Conservation (phyloP, 2,888 invertebrate species). For the Boloria selene region DNA sequence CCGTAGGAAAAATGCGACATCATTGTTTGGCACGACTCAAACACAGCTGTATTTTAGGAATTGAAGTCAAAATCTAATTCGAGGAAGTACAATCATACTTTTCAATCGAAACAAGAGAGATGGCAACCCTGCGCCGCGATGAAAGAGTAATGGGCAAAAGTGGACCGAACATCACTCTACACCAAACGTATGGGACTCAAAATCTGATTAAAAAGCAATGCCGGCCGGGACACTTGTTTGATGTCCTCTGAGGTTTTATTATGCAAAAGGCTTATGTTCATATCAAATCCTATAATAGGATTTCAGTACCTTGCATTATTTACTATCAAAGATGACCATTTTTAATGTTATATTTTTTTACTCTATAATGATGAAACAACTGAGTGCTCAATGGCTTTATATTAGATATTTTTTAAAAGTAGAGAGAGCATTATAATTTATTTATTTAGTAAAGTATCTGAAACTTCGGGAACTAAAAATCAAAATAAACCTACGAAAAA, state of each 20-base stretch:
- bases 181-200: conserved; percentile 37
- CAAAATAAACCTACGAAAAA: too few relatives aligned
- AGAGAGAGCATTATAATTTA: too few relatives aligned
- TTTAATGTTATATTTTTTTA: too few relatives aligned
- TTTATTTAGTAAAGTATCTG: too few relatives aligned
- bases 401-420: too few relatives aligned
- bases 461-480: too few relatives aligned
- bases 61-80: conserved; percentile 3
- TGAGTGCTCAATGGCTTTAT: too few relatives aligned
- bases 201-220: conserved; percentile 39
- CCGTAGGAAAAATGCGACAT: background rate
- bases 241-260: conserved; percentile 23
- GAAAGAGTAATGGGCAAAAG: conserved; percentile 38
- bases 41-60: background rate
- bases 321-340: background rate
- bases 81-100: background rate
- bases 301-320: conserved; percentile 11
- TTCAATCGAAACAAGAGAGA: conserved; percentile 11
- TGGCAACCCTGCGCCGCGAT: conserved; percentile 12
- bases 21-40: too few relatives aligned
- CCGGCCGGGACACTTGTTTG: conserved; percentile 28
- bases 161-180: conserved; percentile 34
- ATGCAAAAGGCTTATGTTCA: conserved; percentile 32
- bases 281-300: conserved; percentile 27
- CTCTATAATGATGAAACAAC: too few relatives aligned